phyloP scores from a whole-genome alignment of 2,888 invertebrate genomes.

The Zootermopsis nevadensis region DNA sequence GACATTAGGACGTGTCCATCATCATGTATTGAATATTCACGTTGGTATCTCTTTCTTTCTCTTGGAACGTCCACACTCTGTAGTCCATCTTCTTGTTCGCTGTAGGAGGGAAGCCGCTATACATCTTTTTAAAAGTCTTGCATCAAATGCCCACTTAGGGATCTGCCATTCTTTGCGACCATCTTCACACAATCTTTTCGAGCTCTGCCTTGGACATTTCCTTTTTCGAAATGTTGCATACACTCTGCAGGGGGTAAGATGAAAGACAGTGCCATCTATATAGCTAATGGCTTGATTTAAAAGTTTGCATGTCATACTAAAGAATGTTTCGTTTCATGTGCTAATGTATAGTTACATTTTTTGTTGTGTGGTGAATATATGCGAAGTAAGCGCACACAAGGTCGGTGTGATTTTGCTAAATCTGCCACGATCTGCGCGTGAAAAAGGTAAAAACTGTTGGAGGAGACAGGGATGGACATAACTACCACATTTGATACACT shows the following conservation, averaged over 20 bases:
- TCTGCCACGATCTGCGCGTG: too few species aligned
- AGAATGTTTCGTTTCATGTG: slow-evolving; percentile 1
- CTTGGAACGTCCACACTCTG: slow-evolving; percentile 19
- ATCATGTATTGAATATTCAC: slow-evolving; percentile 9
- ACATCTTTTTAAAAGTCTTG: slow-evolving; percentile 26
- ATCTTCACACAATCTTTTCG: slow-evolving; percentile 11
- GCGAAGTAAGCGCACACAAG: too few species aligned
- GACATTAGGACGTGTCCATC: neutral
- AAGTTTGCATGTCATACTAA: neutral
- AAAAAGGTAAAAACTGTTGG: too few species aligned
- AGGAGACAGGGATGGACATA: too few species aligned
- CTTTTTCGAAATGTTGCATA: slow-evolving; percentile 11
- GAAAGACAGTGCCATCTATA: slow-evolving; percentile 21
- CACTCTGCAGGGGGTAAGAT: neutral
- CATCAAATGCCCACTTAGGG: slow-evolving; percentile 23
- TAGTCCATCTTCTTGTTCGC: slow-evolving; percentile 1
- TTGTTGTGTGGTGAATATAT: too few species aligned
- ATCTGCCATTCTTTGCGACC: slow-evolving; percentile 16
- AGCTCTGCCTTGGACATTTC: slow-evolving; percentile 20
- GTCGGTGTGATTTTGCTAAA: too few species aligned
- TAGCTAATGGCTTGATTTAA: slow-evolving; percentile 10
- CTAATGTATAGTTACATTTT: neutral
- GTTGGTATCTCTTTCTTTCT: slow-evolving; percentile 12
- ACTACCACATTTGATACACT: too few species aligned
- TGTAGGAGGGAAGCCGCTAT: slow-evolving; percentile 9